Evolutionary conservation across 2,888 invertebrate species (phyloP).

Genomic region (Pyrrhia umbra): DNA sequence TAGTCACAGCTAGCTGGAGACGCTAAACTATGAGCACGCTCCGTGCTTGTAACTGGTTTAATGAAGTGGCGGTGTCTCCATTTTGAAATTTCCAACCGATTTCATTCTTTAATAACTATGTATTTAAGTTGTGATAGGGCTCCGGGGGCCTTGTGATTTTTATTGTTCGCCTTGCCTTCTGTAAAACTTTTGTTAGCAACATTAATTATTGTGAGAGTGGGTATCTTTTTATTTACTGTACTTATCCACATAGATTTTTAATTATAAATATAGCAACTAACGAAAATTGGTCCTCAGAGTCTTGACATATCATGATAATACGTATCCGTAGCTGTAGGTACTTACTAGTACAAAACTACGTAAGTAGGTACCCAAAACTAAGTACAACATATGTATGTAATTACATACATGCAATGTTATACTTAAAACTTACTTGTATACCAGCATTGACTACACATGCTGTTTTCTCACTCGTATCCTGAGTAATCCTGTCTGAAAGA

Average conservation of each 20-base stretch:
- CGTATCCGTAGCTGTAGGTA: background rate
- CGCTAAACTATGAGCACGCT: slow-evolving; percentile 58
- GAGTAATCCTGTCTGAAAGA: no score
- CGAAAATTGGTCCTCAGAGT: background rate
- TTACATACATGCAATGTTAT: no score
- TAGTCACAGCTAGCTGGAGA: slow-evolving; percentile 63
- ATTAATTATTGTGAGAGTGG: background rate
- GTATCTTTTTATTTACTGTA: background rate
- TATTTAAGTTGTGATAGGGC: background rate
- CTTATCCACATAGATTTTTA: background rate
- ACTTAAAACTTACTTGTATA: no score
- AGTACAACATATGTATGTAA: no score
- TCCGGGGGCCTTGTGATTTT: background rate
- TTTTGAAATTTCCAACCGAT: slow-evolving; percentile 60
- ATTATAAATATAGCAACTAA: background rate
- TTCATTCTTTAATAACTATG: slow-evolving; percentile 50
- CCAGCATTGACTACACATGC: no score
- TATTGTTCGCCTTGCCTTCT: background rate
- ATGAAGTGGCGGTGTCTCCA: slow-evolving; percentile 56
- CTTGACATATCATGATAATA: background rate
- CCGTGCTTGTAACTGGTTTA: slow-evolving; percentile 60
- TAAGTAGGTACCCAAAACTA: no score
- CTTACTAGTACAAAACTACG: no score
- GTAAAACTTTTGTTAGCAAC: background rate
- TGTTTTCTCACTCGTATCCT: no score